These are phyloP conservation scores for Acomys russatus DNA, from an alignment of 2,797 vertebrate species.

Conservation along the genomic window DNA sequence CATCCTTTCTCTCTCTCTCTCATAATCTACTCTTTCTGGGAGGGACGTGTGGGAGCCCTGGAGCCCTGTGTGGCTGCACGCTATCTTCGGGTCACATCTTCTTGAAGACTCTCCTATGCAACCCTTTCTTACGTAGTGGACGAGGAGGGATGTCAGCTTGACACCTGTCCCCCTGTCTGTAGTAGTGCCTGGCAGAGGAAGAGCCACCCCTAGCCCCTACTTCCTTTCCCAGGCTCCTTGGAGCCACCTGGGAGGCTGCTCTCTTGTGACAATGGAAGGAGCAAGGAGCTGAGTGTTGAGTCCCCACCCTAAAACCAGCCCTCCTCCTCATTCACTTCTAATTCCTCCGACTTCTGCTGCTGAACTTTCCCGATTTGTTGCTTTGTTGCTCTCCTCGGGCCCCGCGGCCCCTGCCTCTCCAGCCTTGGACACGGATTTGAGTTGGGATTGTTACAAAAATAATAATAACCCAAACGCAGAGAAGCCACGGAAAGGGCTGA, in stretches of 20 bases:
- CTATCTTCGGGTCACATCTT: background rate
- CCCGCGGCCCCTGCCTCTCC: slow-evolving; percentile 68
- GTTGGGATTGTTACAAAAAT: slow-evolving; percentile 86
- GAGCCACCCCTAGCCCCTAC: background rate
- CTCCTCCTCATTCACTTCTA: background rate
- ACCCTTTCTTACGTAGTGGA: background rate
- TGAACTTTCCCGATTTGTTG: background rate
- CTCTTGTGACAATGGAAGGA: background rate
- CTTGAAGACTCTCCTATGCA: background rate
- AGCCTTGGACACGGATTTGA: slow-evolving; percentile 81
- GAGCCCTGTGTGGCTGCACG: background rate
- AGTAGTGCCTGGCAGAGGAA: background rate
- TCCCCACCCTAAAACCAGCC: background rate
- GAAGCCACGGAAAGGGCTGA: slow-evolving; percentile 85
- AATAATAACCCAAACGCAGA: slow-evolving; percentile 86
- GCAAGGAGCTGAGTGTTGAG: background rate
- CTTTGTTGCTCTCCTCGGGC: slow-evolving; percentile 21
- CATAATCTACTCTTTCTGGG: background rate
- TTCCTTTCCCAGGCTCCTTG: background rate
- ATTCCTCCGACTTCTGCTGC: background rate
- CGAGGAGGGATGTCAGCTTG: background rate
- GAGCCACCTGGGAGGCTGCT: background rate
- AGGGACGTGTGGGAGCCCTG: background rate
- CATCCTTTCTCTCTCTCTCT: slow-evolving; percentile 1
- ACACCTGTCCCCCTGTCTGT: background rate